Base-by-base conservation (phyloP, 1,140 invertebrate genomes). In the Augochlora pura region DNA sequence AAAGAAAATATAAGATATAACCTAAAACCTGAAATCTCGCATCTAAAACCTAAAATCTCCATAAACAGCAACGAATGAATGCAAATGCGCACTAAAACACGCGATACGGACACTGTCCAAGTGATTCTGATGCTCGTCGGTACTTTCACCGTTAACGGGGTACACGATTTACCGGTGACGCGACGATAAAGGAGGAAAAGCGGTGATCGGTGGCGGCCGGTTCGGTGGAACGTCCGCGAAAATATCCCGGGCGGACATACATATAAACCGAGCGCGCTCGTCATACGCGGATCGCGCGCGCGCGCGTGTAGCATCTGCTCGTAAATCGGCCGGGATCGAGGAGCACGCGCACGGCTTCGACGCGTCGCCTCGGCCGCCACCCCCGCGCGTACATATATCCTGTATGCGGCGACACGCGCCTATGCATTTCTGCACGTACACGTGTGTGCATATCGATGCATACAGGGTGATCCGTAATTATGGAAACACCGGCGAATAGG, bases 311-410 rank as follows among this genome's bases (percentile, higher is more conserved):
- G 57, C 46, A 14, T 60, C 27, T 18, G 69, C 69, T 82, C 80
- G 79, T 84, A 82, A 84, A 84, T 84, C 82, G 72, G 72, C 6
- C 62, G 39, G 64, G 82, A 84, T 84, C 59, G 82, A 75, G 78
- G 67, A 76, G 52, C n/a, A 25, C 49, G 54, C 54, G 21, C 6
- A 52, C 70, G 52, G 32, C 32, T 4, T 1, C 32, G 32, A 4
- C 32, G 32, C 32, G 32, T 32, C 32, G 32, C 32, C 32, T 1
- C 32, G 32, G 1, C 32, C 69, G 59, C 64, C 63, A 67, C 25
- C 21, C 23, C 57, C 9, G 23, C 32, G 27, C 18, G 39, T 42
- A n/a, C n/a, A n/a, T 42, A 12, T 12, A 42, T 42, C 42, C 32
- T 32, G 75, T 71, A 77, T 77, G 75, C 75, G 21, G 6, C 14